Base-by-base conservation (phyloP, 1,140 invertebrate genomes). In the Orius laevigatus region DNA sequence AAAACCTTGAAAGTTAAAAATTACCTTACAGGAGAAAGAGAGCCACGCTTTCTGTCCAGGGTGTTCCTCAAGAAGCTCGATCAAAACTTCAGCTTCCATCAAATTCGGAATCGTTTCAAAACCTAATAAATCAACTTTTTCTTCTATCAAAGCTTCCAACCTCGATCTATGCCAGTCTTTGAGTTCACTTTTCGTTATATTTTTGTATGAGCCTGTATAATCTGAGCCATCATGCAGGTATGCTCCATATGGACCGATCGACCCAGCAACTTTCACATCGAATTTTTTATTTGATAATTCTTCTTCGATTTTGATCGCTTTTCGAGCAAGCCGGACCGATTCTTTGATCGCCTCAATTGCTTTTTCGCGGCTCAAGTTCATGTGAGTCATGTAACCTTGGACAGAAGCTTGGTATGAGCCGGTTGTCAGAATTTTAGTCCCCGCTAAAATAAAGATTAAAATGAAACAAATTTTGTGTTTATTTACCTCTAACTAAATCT, bases 211-310 rank as follows among this genome's bases (percentile, higher is more conserved):
- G 15, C 91, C 91, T 38, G 71, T 78, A 59, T 93, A 96, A 63
- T 95, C 91, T 0, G 88, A 93, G 18, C 79, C 81, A 64, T 95
- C 86, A 57, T 82, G 76, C 3, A 91, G 66, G 54, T 73, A 78
- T 2, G 88, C 88, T 0, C 88, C 91, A 59, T 91, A 94, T 0
- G 90, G 86, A 1, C 90, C 90, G 32, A 92, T 76, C 0, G 87
- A 88, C 6, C 84, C 91, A 33, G 83, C 74, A 33, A 87, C 71
- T 25, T 25, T 25, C 18, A 78, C 25, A 25, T 25, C 25, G 3
- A 25, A 25, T 39, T 39, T 15, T 39, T 39, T 15, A 15, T 39
- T 8, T 39, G 8, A 25, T 25, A 8, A 25, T 25, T 25, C 25
- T 25, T 25, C 25, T 25, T 25, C 25, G 8, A 25, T 3, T 25